Percentiles rank a stretch among this genome's conserved stretches.
These are phyloP conservation scores for Diploptera punctata DNA, from an alignment of 2,888 invertebrate genomes.

Conservation along the genomic window DNA sequence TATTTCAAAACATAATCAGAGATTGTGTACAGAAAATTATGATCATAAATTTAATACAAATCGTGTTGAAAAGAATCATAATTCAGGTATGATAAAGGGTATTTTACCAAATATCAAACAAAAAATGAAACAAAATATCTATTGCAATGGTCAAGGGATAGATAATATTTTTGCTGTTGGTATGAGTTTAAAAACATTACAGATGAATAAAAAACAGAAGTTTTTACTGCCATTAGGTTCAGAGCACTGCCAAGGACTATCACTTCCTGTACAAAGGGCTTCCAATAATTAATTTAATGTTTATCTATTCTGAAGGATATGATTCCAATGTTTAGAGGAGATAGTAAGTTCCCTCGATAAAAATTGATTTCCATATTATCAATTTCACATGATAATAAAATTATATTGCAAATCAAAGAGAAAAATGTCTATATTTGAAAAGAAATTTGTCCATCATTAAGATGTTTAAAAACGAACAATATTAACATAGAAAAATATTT, in stretches of 20 bases:
- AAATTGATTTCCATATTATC: too few species aligned
- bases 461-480: too few species aligned
- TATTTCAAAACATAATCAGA: conserved; percentile 5
- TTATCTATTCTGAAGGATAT: too few species aligned
- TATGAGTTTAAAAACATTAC: conserved; percentile 34
- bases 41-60: neutral
- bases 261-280: neutral
- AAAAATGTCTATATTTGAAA: too few species aligned
- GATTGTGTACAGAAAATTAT: conserved; percentile 11
- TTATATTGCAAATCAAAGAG: too few species aligned
- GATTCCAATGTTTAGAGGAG: too few species aligned
- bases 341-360: too few species aligned
- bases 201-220: conserved; percentile 19
- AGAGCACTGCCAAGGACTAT: conserved; percentile 7
- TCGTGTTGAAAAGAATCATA: neutral
- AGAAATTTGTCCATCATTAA: too few species aligned
- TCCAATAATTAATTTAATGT: neutral
- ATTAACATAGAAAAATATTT: too few species aligned
- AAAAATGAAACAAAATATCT: conserved; percentile 1
- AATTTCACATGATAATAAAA: too few species aligned
- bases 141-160: neutral
- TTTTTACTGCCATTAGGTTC: conserved; percentile 32
- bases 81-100: neutral
- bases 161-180: conserved; percentile 37
- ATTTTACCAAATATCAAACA: conserved; percentile 35